These are phyloP conservation scores for Pararge aegeria DNA, from an alignment of 1,140 invertebrate genomes.

Conservation along the genomic window DNA sequence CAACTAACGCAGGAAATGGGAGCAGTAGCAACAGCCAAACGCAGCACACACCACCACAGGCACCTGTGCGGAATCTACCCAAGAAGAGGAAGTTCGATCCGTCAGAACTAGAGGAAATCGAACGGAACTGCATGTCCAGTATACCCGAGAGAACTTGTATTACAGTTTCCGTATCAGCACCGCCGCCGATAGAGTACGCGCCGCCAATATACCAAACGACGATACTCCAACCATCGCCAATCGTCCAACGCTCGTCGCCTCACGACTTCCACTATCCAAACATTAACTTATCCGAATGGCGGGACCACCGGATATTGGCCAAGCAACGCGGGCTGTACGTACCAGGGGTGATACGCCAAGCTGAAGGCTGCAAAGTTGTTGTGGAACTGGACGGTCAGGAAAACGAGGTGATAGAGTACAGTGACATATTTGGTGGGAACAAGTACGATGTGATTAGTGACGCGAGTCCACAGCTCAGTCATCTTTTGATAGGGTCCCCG, in stretches of 20 bases:
- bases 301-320: constrained; percentile 93
- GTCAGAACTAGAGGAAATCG: constrained; percentile 87
- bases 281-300: constrained; percentile 94
- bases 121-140: constrained; percentile 55
- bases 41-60: constrained; percentile 64
- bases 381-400: constrained; percentile 86
- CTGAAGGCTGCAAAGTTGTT: constrained; percentile 83
- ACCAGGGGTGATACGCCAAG: constrained; percentile 87
- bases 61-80: constrained; percentile 86
- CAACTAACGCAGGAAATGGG: constrained; percentile 60
- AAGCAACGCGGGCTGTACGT: constrained; percentile 90
- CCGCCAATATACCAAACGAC: constrained; percentile 42
- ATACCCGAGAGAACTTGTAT: constrained; percentile 40
- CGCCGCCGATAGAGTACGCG: constrained; percentile 50
- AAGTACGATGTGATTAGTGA: constrained; percentile 95
- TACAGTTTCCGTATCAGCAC: constrained; percentile 51
- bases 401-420: constrained; percentile 82
- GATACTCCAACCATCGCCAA: constrained; percentile 58
- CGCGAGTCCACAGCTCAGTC: constrained; percentile 91
- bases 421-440: constrained; percentile 87
- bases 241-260: constrained; percentile 52
- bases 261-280: constrained; percentile 64
- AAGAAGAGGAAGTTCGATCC: constrained; percentile 94
- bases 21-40: constrained; percentile 53
- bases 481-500: constrained; percentile 80